Evolutionary conservation across 2,888 invertebrate genomes (phyloP), one percentile per base, ranked within the genome.

Genomic region (Prosopocoilus inquinatus): DNA sequence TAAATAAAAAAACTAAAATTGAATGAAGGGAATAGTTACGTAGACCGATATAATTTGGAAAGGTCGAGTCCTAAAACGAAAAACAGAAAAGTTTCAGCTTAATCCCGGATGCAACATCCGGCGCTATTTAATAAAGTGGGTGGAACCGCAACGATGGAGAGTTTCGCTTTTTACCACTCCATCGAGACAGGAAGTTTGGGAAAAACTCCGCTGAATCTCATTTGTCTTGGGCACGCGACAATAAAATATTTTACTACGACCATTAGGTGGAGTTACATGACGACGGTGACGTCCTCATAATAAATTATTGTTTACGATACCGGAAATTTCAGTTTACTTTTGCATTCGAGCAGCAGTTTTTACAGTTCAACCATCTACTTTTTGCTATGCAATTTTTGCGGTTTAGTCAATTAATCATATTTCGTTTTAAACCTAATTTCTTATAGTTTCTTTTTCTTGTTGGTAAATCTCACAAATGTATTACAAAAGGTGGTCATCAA

Each of bases 231-330:
- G 62, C 64, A 62, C 63, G 65, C 64, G 64, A 68, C 66, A 68
- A 68, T 68, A 67, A 67, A 68, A 68, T 66, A 66, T 65, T 66
- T 65, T 67, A 66, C 65, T 64, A 58, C 61, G 52, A 62, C 63
- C 65, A 66, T 67, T 67, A 66, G 62, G 8, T 15, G 41, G 15
- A 13, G 41, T 41, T 41, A 41, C 41, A 16, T 13, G 15, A 16
- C n/a, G 41, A 16, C 41, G 41, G 15, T 41, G 13, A 41, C 12
- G 41, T 41, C 41, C 2, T 16, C 41, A 15, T 41, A 41, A 41
- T 41, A 41, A 41, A 41, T 41, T 28, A 28, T 28, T 41, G 41
- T 41, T 41, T 41, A 41, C 41, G 41, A 41, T 11, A 9, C 12
- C 41, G 16, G 16, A 36, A 36, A 41, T 28, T 28, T 28, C 20